Evolutionary conservation across 2,113 vertebrate genomes (phyloP).

Genomic region (Prolemur simus): DNA sequence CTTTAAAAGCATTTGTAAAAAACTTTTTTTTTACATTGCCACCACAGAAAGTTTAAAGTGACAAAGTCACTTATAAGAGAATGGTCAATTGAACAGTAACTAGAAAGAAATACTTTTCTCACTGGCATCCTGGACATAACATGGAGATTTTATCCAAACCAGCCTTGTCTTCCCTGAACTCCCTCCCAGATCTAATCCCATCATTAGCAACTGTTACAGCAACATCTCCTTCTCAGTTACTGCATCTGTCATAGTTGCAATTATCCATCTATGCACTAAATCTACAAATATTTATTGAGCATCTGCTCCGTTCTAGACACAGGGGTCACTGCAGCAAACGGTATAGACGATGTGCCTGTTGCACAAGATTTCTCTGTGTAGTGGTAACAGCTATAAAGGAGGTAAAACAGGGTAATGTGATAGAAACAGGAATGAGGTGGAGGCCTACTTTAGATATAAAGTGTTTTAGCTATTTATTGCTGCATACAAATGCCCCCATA

Average conservation of each 20-base stretch:
- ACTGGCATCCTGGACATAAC: not conserved
- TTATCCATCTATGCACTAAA: not conserved
- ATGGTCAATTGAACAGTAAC: not conserved
- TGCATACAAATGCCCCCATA: not conserved
- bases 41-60: not conserved
- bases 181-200: not conserved
- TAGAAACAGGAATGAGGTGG: not conserved
- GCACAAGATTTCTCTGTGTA: not conserved
- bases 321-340: not conserved
- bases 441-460: not conserved
- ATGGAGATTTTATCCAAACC: not conserved
- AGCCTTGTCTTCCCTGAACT: not conserved
- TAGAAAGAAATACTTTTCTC: not conserved
- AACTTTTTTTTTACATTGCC: not conserved
- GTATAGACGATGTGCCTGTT: not conserved
- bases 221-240: not conserved
- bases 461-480: not conserved
- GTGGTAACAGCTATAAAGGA: not conserved
- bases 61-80: not conserved
- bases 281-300: not conserved
- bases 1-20: slow-evolving; percentile 29
- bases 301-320: not conserved
- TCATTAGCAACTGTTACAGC: not conserved
- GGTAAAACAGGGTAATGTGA: not conserved
- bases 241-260: not conserved